Base-by-base conservation (phyloP, 2,888 invertebrate species). In the Panorpa germanica region DNA sequence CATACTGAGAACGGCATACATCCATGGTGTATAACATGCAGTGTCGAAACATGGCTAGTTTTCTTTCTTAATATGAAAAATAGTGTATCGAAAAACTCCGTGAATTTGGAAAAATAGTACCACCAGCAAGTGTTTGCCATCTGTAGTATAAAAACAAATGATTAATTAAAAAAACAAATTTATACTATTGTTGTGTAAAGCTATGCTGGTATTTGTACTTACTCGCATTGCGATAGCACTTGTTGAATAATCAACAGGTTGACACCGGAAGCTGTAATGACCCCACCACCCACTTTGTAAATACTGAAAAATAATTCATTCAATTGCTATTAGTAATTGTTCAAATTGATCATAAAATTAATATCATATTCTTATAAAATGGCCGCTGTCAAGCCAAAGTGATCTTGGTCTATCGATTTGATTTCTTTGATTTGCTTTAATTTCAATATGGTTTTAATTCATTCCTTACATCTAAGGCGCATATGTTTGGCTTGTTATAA, bases 31-130 rank as follows among this genome's bases (percentile, higher is more conserved):
- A 91, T 86, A 38, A 93, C 90, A 59, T 93, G 93, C 35, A 93
- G 67, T 23, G 82, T 83, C 30, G 88, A 85, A 45, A 91, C 81
- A 52, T 93, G 91, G 56, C 81, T 76, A 53, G 75, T 78, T 64
- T 93, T 93, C 63, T 91, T 91, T 40, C 91, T 71, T 52, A 91
- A 58, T 43, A 91, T 80, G 62, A 93, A 93, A 70, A 91, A 93
- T 45, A 91, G 76, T 46, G 93, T 93, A 62, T 95, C 93, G 50
- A 88, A 74, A 56, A 93, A 86, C 58, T 95, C 93, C 44, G 90
- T 85, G 58, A 91, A 91, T 59, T 93, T 95, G 47, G 90, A 85
- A 57, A 93, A 75, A 62, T 85, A 91, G 57, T 91, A 93, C 86
- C 85, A 86, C 88, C 90, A 93, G 56, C 88, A 88, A 23, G 82